Evolutionary conservation across 2,113 vertebrate species (phyloP), one percentile per base, ranked within the genome.

Genomic region (Athene cunicularia): DNA sequence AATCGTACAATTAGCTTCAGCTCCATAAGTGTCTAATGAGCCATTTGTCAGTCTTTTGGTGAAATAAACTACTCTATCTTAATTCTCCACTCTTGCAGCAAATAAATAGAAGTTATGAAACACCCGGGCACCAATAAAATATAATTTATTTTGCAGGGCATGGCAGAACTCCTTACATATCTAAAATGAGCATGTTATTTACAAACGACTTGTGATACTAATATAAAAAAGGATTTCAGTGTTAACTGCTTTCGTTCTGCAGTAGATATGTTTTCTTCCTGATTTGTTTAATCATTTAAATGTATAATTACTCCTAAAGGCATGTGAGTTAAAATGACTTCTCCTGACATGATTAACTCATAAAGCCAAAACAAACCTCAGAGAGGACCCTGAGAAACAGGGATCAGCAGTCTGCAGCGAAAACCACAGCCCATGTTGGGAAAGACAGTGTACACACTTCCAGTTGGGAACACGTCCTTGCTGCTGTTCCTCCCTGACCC

Each of bases 91-190:
- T 98, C 98, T 98, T 98, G 97, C 97, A 98, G 97, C 97, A 98
- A 98, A 98, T 98, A 98, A 98, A 98, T 98, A 98, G 98, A 98
- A 98, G 95, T 98, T 98, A 98, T 96, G 90, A 98, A 98, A 98
- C 95, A 98, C 94, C 94, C 90, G 5, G 96, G 95, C 98, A 97
- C 97, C 98, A 98, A 96, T 98, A 98, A 98, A 98, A 98, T 96
- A 92, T 96, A 97, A 98, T 98, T 98, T 98, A 98, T 98, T 98
- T 98, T 98, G 80, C 85, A 94, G 98, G 96, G 94, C 94, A 98
- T 97, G 97, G 96, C 97, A 98, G 96, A 98, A 97, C 92, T 97
- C 97, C 96, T 98, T 98, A 97, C 92, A 88, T 97, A 95, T 96
- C 94, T 97, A 96, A 98, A 98, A 98, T 97, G 97, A 98, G 87